Conservation (phyloP, 2,797 vertebrate genomes). For the Rachycentron canadum region DNA sequence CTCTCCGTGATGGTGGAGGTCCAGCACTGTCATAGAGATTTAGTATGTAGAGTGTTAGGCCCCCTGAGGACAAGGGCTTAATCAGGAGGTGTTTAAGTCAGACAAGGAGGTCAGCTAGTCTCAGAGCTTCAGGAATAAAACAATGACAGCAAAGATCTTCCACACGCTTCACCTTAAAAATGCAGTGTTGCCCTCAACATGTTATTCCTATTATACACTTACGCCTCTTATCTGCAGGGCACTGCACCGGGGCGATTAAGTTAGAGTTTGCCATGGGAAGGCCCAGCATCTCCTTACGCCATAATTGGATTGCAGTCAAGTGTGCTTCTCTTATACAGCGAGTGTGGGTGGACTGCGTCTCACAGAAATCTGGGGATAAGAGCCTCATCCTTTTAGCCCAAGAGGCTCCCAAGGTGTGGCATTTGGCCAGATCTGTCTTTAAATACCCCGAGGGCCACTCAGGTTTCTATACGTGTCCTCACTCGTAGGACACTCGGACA, state of each 20-base stretch:
- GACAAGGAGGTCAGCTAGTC: background rate
- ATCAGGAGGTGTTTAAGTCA: slow-evolving; percentile 2
- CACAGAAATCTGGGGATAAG: slow-evolving; percentile 71
- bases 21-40: background rate
- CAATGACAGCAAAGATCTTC: background rate
- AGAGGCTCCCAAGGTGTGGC: slow-evolving; percentile 62
- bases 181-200: slow-evolving; percentile 14
- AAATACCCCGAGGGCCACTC: slow-evolving; percentile 54
- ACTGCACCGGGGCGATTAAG: slow-evolving; percentile 8
- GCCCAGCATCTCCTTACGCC: slow-evolving; percentile 46
- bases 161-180: background rate
- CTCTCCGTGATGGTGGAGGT: slow-evolving; percentile 5
- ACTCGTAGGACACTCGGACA: slow-evolving; percentile 14
- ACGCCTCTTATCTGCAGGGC: slow-evolving; percentile 43
- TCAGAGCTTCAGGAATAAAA: background rate
- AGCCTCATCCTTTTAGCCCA: slow-evolving; percentile 73
- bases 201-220: slow-evolving; percentile 42
- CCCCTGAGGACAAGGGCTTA: slow-evolving; percentile 26
- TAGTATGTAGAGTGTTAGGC: background rate
- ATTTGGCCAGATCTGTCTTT: slow-evolving; percentile 63
- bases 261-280: slow-evolving; percentile 27
- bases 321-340: slow-evolving; percentile 45
- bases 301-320: slow-evolving; percentile 71
- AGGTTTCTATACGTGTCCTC: slow-evolving; percentile 46
- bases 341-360: slow-evolving; percentile 42